Conservation (phyloP, 2,797 vertebrate species). For the Alectoris magna region DNA sequence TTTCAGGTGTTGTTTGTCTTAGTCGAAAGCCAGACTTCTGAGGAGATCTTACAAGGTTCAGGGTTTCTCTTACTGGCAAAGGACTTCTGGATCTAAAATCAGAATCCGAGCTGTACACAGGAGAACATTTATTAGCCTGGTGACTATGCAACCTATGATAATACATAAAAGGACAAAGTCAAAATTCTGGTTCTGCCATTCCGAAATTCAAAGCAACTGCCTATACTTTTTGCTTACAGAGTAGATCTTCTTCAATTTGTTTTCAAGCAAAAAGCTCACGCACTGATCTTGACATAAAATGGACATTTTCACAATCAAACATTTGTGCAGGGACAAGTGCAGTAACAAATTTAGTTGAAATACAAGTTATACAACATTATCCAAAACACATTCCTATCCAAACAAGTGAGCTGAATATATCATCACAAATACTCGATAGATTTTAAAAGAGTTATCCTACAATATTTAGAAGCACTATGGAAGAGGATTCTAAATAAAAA, state of each 20-base stretch:
- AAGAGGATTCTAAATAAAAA: background rate
- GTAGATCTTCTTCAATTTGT: background rate
- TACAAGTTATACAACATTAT: background rate
- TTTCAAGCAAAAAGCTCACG: background rate
- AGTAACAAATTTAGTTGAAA: background rate
- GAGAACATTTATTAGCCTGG: background rate
- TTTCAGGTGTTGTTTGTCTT: background rate
- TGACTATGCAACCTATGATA: background rate
- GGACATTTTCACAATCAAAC: background rate
- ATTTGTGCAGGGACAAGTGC: background rate
- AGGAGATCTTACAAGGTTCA: background rate
- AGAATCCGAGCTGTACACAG: background rate
- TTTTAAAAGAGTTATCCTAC: background rate
- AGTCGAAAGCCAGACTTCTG: background rate
- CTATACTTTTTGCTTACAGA: background rate
- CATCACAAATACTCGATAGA: background rate
- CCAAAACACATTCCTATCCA: background rate
- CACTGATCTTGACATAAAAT: background rate
- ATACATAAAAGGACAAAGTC: background rate
- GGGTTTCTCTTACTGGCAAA: background rate
- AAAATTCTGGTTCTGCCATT: background rate
- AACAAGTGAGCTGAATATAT: background rate
- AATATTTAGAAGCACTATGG: background rate
- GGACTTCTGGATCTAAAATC: background rate
- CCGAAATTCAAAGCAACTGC: background rate